Evolutionary conservation across 2,888 invertebrate species (phyloP), one percentile per base, ranked within the genome.

Genomic region (Pyrrhia umbra): DNA sequence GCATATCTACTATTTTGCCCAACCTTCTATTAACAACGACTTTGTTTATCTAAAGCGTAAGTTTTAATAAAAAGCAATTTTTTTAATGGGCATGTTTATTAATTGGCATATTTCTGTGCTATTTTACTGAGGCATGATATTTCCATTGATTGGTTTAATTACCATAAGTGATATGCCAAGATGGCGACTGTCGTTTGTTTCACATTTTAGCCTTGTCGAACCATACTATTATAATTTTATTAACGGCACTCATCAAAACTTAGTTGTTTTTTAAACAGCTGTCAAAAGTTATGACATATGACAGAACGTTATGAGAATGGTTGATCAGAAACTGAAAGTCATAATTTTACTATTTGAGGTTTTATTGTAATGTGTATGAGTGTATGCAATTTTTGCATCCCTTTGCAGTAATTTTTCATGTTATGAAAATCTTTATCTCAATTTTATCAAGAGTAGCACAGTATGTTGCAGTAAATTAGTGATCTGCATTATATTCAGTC

Each of bases 1-100:
- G 76, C 42, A 49, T 27, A 27, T n/a, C 54, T 27, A 34, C 16
- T 60, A 30, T 62, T 49, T 73, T 64, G 58, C 46, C 59, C 61
- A 61, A 50, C 18, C 45, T 37, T 2, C 25, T 45, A 42, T 20
- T 61, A 54, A 50, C 18, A 20, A 20, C 23, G 37, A n/a, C 20
- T 49, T 30, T 58, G 1, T 23, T 51, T 18, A n/a, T 55, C 18
- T 25, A 6, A 54, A 54, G 23, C 42, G 43, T 63, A 47, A 59
- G 68, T 62, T 67, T 25, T 34, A n/a, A 50, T 40, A 18, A 37
- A 51, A 20, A 18, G 20, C 34, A 10, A 10, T 16, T 27, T 21
- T 74, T 54, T n/a, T 21, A 50, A 64, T 16, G 18, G 52, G 51
- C 49, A 57, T 69, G 68, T 15, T 50, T n/a, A 6, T 25, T 27